These are phyloP conservation scores for Unio pictorum DNA, from an alignment of 2,888 invertebrate genomes.

Conservation along the genomic window DNA sequence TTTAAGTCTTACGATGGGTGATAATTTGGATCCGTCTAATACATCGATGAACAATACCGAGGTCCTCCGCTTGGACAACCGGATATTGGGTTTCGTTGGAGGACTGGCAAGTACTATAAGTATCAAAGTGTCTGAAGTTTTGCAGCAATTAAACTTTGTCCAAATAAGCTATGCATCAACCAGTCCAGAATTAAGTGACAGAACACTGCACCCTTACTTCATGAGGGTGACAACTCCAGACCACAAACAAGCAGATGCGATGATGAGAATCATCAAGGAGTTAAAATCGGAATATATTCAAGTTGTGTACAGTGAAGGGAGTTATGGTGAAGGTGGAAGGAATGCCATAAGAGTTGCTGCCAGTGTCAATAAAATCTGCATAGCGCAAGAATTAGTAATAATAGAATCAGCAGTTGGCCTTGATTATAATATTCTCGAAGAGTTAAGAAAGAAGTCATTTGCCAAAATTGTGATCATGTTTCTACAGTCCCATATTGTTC, in stretches of 20 bases:
- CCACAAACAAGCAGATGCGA: constrained; percentile 27
- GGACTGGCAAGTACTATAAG: constrained; percentile 25
- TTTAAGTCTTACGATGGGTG: constrained; percentile 1
- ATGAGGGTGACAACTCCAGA: constrained; percentile 34
- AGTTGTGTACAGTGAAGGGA: constrained; percentile 34
- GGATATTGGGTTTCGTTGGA: constrained; percentile 31
- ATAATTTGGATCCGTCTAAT: constrained; percentile 4
- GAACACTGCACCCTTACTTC: constrained; percentile 25
- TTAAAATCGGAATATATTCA: constrained; percentile 27
- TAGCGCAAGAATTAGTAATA: constrained; percentile 23
- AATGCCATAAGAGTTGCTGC: constrained; percentile 10
- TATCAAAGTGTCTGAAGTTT: constrained; percentile 17
- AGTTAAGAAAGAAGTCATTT: constrained; percentile 1
- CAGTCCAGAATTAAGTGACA: constrained; percentile 26
- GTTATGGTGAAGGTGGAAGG: constrained; percentile 34
- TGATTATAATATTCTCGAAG: constrained; percentile 1
- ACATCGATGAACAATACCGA: no score
- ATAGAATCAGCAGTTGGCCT: constrained; percentile 1
- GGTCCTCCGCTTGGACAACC: not conserved
- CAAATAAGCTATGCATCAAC: constrained; percentile 34
- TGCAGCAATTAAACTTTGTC: constrained; percentile 16
- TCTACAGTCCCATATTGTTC: constrained; percentile 10
- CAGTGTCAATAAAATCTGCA: constrained; percentile 17
- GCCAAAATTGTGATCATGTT: constrained; percentile 10
- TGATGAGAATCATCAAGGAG: constrained; percentile 24